Evolutionary conservation across 2,113 vertebrate species (phyloP), one percentile per base, ranked within the genome.

Genomic region (Isichthys henryi): DNA sequence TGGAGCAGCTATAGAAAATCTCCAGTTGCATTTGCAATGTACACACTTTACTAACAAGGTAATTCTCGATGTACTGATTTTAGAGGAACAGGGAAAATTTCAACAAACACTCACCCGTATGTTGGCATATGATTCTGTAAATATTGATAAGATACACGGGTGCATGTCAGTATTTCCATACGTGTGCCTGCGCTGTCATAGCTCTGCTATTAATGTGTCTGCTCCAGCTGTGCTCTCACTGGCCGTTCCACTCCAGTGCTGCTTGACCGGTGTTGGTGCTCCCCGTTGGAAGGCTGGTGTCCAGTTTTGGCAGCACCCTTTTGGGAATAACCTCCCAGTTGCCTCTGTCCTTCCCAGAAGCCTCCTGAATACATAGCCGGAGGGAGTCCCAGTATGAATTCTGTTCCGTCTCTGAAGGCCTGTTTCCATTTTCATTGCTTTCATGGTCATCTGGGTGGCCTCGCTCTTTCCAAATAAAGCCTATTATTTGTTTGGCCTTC

Each of bases 401-500:
- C 13, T 27, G 17, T 31, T 17, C 21, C 5, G 2, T 62, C 35
- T 43, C 17, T 66, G 15, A 15, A 39, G 31, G 31, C 21, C 35
- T 10, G 23, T 48, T 58, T 58, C 45, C 52, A 21, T 70, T 74
- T 74, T 74, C 66, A 62, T 62, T 62, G 23, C 52, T 21, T 35
- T 87, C 35, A 62, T 91, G 89, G 56, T 88, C 74, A 49, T 92
- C 88, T 27, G 89, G 92, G 90, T 83, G 91, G 92, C 93, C 93
- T 92, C 91, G 82, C 90, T 92, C 85, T 93, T 94, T 94, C 93
- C 91, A 94, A 95, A 94, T 94, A 56, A 94, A 94, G 87, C 62
- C 89, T 92, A 93, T 88, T 92, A 91, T 94, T 94, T 93, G 94
- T 94, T 94, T 94, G 93, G 92, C 89, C 94, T 94, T 90, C 90